Percentiles rank a stretch among this genome's conserved stretches.
These are phyloP conservation scores for Exephanes ischioxanthus DNA, from an alignment of 2,888 invertebrate genomes.

Conservation along the genomic window DNA sequence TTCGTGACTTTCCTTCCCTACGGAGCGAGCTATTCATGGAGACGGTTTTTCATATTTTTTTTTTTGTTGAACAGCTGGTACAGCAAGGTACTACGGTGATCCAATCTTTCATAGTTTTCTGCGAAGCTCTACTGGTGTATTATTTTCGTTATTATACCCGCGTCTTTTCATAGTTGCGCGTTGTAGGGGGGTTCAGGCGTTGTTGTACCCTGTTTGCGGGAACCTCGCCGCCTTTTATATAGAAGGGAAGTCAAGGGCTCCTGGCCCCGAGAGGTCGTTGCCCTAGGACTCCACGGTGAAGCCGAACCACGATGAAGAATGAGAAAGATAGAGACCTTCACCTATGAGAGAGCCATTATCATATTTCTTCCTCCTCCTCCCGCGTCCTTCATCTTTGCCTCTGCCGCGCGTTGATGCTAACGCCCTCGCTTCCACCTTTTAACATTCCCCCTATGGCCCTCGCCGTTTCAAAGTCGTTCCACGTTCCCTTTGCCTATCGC, in stretches of 20 bases:
- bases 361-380: slow-evolving; percentile 58
- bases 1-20: not conserved
- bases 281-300: slow-evolving; percentile 32
- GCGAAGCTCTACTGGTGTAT: slow-evolving; percentile 1
- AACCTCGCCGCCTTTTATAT: slow-evolving; percentile 38
- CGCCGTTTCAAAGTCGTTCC: slow-evolving; percentile 26
- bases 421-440: slow-evolving; percentile 28
- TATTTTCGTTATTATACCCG: slow-evolving; percentile 18
- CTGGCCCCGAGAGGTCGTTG: slow-evolving; percentile 63
- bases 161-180: slow-evolving; percentile 5
- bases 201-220: not conserved
- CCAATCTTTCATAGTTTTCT: slow-evolving; percentile 9
- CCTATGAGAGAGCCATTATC: slow-evolving; percentile 62
- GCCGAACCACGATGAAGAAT: slow-evolving; percentile 37
- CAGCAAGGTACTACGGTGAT: not conserved
- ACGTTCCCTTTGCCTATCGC: slow-evolving; percentile 26
- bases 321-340: slow-evolving; percentile 44
- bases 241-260: slow-evolving; percentile 60
- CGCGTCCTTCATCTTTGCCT: slow-evolving; percentile 43
- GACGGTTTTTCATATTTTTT: not conserved
- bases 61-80: not conserved
- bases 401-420: slow-evolving; percentile 33
- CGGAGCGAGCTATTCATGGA: not conserved
- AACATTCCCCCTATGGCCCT: slow-evolving; percentile 23
- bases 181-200: not conserved